A percentile compares a stretch with the other conserved stretches of the same genome.
Evolutionary conservation across 1,140 invertebrate genomes (phyloP).

Genomic region (Atta texana): DNA sequence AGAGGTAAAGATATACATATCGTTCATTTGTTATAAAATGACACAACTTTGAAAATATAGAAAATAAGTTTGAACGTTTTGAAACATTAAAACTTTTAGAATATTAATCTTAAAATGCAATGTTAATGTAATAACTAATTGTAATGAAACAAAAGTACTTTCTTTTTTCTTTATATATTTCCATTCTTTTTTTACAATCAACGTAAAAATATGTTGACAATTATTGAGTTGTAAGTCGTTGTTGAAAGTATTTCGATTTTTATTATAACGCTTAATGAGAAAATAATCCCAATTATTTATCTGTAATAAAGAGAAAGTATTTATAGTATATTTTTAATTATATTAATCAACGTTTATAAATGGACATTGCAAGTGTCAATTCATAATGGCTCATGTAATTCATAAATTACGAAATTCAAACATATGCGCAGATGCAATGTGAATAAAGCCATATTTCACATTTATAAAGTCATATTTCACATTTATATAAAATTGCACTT

Average conservation of each 20-base stretch:
- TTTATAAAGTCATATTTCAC: conserved; percentile 7
- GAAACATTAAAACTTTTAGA: too few species aligned
- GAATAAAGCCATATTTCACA: conserved; percentile 6
- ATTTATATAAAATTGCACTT: conserved; percentile 15
- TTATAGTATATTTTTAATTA: conserved; percentile 24
- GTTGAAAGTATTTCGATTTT: neutral
- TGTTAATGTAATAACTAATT: too few species aligned
- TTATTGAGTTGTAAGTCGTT: too few species aligned
- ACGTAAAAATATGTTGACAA: too few species aligned
- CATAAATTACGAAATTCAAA: conserved; percentile 12
- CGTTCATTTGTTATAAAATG: too few species aligned
- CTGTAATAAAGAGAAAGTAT: neutral
- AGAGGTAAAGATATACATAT: neutral
- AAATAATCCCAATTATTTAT: neutral
- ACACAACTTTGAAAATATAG: too few species aligned
- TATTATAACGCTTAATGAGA: neutral
- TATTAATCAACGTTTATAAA: conserved; percentile 12
- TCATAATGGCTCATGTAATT: neutral
- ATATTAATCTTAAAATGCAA: too few species aligned
- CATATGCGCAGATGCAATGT: conserved; percentile 23
- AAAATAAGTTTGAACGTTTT: too few species aligned
- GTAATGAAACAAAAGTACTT: too few species aligned
- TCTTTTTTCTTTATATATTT: too few species aligned
- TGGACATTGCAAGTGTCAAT: neutral
- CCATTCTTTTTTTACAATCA: too few species aligned